Conservation (phyloP, 2,113 vertebrate genomes). For the Acanthisitta chloris region DNA sequence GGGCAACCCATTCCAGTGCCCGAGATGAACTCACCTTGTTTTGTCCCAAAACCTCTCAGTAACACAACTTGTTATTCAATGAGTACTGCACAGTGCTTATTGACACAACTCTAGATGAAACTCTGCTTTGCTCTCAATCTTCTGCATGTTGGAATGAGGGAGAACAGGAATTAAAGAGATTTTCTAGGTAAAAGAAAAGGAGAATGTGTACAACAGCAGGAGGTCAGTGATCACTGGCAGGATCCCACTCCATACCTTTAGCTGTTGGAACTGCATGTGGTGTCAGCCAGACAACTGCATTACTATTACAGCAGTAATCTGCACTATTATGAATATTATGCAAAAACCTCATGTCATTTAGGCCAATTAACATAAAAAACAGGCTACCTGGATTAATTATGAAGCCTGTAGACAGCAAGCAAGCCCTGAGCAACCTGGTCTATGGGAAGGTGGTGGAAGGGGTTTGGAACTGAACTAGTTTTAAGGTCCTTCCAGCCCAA, state of each 20-base stretch:
- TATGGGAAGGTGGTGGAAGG: neutral
- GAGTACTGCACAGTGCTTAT: neutral
- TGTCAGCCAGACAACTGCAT: neutral
- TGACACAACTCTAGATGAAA: neutral
- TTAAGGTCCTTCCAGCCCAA: neutral
- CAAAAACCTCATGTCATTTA: neutral
- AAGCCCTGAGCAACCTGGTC: neutral
- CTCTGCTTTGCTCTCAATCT: neutral
- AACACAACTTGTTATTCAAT: rapidly evolving
- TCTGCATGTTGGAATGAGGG: neutral
- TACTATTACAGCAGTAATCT: too few species aligned
- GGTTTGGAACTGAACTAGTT: neutral
- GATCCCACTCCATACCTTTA: neutral
- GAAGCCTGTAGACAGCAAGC: neutral
- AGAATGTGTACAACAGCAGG: neutral
- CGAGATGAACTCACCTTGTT: neutral
- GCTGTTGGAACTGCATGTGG: neutral
- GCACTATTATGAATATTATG: too few species aligned
- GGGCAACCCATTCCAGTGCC: too few species aligned
- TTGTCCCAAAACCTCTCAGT: neutral
- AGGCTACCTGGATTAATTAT: neutral
- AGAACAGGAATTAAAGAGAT: neutral
- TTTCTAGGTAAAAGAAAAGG: neutral
- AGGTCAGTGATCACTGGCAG: neutral
- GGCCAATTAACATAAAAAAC: neutral